Evolutionary conservation across 2,113 vertebrate genomes (phyloP), one percentile per base, ranked within the genome.

Genomic region (Fregata magnificens): DNA sequence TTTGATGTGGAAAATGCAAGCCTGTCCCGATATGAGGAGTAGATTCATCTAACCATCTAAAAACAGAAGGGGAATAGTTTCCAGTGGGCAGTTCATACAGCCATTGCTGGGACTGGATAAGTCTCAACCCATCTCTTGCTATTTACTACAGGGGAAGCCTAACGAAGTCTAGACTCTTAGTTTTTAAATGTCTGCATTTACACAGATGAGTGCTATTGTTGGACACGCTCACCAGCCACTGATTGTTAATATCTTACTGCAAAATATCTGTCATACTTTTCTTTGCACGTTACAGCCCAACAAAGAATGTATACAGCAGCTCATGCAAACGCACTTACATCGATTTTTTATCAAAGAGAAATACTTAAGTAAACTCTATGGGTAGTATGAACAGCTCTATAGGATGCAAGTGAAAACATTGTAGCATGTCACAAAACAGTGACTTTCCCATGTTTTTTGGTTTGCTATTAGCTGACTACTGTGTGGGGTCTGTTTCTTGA

Each of bases 1-100:
- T 77, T 47, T 66, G 20, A 16, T 44, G 17, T 15, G 47, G 38
- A 55, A 78, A 61, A 53, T 18, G 6, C 26, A 56, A 14, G 26
- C 13, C 40, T 6, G 5, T 77, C 44, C 25, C 3, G 1, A 1
- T 40, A 15, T 3, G 11, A 29, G 8, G 26, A 58, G 6, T 34
- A 62, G 36, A 53, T 49, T 61, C 4, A 45, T 38, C 21, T 20
- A 63, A 32, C 42, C 2, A 3, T 21, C n/a, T 61, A 32, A 47
- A 88, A 80, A 13, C 9, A 42, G 45, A 34, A 74, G 14, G 13
- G 29, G 28, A 52, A 6, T 86, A 0, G 32, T 50, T 70, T 76
- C 36, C 26, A 44, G 11, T 34, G 61, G 7, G 28, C 36, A 7
- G 11, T 74, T 26, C 22, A 16, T 40, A 7, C 25, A 52, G 34